A percentile compares a stretch with the other conserved stretches of the same genome.
Evolutionary conservation across 2,113 vertebrate species (phyloP).

Genomic region (Meleagris gallopavo): DNA sequence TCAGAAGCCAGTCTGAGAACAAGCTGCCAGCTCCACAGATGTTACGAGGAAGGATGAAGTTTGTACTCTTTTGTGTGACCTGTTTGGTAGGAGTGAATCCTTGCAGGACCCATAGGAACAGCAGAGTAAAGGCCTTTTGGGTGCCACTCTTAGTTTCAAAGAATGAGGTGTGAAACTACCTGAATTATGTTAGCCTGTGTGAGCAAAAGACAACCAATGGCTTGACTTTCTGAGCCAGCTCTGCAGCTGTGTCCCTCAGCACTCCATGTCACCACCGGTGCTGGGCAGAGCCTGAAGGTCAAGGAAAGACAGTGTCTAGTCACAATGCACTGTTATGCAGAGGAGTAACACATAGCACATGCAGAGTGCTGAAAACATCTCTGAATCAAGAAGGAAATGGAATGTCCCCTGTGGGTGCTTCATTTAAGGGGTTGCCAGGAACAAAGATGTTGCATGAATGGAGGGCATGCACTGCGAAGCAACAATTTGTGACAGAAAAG

Average conservation of each 20-base stretch:
- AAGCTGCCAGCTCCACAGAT: too few relatives aligned
- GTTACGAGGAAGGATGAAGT: too few relatives aligned
- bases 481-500: neutral
- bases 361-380: neutral
- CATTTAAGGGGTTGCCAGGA: neutral
- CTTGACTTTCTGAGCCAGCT: neutral
- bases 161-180: neutral
- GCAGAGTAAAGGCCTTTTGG: neutral
- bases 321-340: neutral
- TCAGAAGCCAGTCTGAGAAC: neutral
- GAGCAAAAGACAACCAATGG: neutral
- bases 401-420: neutral
- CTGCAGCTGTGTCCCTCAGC: neutral
- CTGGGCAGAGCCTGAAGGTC: neutral
- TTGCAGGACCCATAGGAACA: neutral
- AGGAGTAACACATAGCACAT: neutral
- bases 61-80: neutral
- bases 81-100: neutral
- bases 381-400: neutral
- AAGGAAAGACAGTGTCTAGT: neutral
- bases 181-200: neutral
- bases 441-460: rapidly evolving
- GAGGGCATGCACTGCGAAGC: neutral
- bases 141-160: neutral
- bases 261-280: neutral